phyloP scores from a whole-genome alignment of 2,888 invertebrate species.

The Omphaloscelis lunosa region DNA sequence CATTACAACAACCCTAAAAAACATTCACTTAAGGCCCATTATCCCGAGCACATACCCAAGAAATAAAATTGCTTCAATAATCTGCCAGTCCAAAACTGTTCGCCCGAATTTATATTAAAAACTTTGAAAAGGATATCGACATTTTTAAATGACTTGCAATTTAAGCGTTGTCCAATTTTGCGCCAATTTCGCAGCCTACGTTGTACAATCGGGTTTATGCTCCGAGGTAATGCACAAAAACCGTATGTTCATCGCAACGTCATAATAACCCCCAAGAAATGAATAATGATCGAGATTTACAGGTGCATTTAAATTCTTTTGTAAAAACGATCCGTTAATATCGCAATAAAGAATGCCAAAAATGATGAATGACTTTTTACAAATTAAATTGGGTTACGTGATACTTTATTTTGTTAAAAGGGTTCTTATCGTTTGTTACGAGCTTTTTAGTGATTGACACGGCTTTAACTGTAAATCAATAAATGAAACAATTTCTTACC shows the following conservation, averaged over 20 bases:
- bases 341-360: constrained; percentile 71
- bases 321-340: constrained; percentile 72
- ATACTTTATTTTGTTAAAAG: constrained; percentile 50
- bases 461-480: constrained; percentile 28
- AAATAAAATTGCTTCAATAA: constrained; percentile 63
- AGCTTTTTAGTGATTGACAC: constrained; percentile 30
- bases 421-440: constrained; percentile 24
- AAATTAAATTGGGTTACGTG: constrained; percentile 68
- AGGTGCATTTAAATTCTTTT: constrained; percentile 78
- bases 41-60: constrained; percentile 50
- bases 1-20: constrained; percentile 60
- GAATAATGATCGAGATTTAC: constrained; percentile 79
- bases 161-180: constrained; percentile 85
- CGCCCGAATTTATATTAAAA: constrained; percentile 55
- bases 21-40: constrained; percentile 65
- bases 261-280: constrained; percentile 78
- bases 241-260: constrained; percentile 73
- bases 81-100: constrained; percentile 49
- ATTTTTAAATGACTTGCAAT: constrained; percentile 81
- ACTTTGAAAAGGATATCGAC: constrained; percentile 58
- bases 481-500: constrained; percentile 83
- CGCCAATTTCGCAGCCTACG: constrained; percentile 83
- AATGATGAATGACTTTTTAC: constrained; percentile 75
- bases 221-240: constrained; percentile 76
- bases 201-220: constrained; percentile 70